These are phyloP conservation scores for Accipiter cooperii DNA, from an alignment of 2,113 vertebrate genomes.

Conservation along the genomic window DNA sequence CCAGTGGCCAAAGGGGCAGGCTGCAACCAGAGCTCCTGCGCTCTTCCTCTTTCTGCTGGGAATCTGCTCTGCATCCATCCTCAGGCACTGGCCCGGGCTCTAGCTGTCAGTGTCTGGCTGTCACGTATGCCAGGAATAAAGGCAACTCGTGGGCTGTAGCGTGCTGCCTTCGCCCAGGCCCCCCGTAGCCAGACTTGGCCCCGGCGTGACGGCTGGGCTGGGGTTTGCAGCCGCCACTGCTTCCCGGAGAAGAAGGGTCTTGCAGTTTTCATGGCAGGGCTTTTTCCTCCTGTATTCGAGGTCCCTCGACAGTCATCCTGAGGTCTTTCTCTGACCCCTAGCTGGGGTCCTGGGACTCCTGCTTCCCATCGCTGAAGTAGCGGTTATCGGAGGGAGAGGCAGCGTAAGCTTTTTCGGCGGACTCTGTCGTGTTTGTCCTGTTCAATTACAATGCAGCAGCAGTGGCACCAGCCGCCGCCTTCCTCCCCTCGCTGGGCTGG, in stretches of 20 bases:
- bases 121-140: accelerated
- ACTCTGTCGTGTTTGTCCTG: background rate
- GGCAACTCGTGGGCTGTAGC: background rate
- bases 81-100: background rate
- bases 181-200: accelerated
- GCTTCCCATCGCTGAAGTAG: accelerated
- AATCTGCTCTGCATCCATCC: background rate
- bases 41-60: background rate
- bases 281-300: background rate
- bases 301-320: background rate
- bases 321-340: background rate
- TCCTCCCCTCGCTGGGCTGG: background rate
- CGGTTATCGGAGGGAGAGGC: background rate
- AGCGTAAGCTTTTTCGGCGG: background rate
- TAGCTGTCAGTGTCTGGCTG: background rate
- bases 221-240: background rate
- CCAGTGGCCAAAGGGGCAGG: background rate
- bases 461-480: conserved; percentile 8
- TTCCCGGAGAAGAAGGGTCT: background rate
- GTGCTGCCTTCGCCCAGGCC: accelerated
- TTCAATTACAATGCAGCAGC: background rate
- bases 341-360: background rate
- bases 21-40: background rate
- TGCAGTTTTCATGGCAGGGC: background rate
- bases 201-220: accelerated